A percentile compares a stretch with the other conserved stretches of the same genome.
These are phyloP conservation scores for Aeoliscus strigatus DNA, from an alignment of 2,797 vertebrate species.

Conservation along the genomic window DNA sequence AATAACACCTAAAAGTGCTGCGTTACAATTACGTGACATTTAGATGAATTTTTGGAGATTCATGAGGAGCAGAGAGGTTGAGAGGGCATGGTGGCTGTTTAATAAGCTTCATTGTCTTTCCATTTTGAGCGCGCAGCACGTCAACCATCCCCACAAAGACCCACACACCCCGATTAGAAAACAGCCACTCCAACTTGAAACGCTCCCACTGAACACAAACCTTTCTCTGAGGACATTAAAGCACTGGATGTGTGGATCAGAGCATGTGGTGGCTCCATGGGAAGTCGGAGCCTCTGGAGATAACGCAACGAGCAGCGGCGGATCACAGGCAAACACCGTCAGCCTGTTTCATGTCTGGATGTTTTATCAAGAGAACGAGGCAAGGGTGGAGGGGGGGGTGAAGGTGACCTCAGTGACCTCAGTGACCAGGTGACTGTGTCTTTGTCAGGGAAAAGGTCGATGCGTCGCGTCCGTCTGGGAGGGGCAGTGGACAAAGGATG, in stretches of 20 bases:
- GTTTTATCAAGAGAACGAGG: conserved; percentile 47
- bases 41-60: conserved; percentile 38
- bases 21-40: conserved; percentile 34
- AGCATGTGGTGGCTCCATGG: conserved; percentile 55
- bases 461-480: no score
- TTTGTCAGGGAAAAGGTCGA: conserved; percentile 29
- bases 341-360: conserved; percentile 49
- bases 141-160: conserved; percentile 59
- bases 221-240: conserved; percentile 55
- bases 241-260: conserved; percentile 64
- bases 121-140: conserved; percentile 60
- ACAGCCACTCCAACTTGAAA: conserved; percentile 62
- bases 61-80: conserved; percentile 56
- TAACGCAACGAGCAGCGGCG: conserved; percentile 42
- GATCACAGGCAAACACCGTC: conserved; percentile 53
- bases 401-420: conserved; percentile 55
- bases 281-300: conserved; percentile 58
- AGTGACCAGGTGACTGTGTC: conserved; percentile 18
- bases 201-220: conserved; percentile 52
- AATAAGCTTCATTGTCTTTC: conserved; percentile 63
- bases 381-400: conserved; percentile 33
- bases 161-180: conserved; percentile 66
- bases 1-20: conserved; percentile 6
- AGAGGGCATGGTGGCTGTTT: conserved; percentile 48
- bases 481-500: no score